phyloP scores from a whole-genome alignment of 2,113 vertebrate genomes.

The Anolis sagrei region DNA sequence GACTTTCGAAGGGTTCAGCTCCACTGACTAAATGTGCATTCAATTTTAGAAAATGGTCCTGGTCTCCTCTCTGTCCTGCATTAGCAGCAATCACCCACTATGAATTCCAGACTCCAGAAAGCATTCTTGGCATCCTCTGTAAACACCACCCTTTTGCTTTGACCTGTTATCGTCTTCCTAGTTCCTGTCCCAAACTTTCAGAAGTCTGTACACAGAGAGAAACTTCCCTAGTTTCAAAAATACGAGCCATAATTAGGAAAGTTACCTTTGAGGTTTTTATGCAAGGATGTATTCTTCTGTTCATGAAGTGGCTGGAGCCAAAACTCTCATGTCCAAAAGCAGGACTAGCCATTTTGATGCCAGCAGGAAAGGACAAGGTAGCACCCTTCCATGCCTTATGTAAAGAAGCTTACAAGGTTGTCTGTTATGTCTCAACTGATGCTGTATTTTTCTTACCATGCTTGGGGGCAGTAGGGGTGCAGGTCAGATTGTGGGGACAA shows the following conservation, averaged over 20 bases:
- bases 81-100: constrained; percentile 9
- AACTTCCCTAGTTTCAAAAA: not conserved
- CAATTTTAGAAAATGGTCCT: not conserved
- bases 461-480: not conserved
- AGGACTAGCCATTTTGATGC: not conserved
- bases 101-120: constrained; percentile 8
- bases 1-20: constrained; percentile 12
- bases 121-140: constrained; percentile 9
- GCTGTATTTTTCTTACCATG: no score
- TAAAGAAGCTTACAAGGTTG: not conserved
- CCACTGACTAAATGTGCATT: not conserved
- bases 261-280: not conserved
- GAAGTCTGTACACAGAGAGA: no score
- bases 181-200: not conserved
- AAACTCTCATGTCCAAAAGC: not conserved
- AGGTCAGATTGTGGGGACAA: not conserved
- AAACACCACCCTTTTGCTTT: not conserved
- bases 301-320: not conserved
- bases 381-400: not conserved
- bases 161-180: not conserved
- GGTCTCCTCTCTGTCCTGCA: not conserved
- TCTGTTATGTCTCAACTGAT: not conserved
- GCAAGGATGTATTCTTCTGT: not conserved
- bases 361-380: not conserved
- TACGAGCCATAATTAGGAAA: not conserved